Percentiles rank a stretch among this genome's conserved stretches.
phyloP scores from a whole-genome alignment of 2,113 vertebrate genomes.

The Leptodactylus fuscus region DNA sequence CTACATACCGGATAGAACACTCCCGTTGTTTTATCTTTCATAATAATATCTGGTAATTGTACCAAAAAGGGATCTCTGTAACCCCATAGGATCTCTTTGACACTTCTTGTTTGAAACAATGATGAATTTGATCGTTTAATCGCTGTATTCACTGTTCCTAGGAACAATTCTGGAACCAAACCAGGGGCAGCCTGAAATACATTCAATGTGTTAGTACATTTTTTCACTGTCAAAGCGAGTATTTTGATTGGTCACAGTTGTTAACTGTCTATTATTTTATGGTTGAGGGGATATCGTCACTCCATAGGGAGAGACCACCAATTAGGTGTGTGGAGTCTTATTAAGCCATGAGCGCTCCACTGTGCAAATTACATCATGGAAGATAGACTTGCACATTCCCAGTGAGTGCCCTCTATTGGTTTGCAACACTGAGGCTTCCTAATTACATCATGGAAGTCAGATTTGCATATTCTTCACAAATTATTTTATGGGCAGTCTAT shows the following conservation, averaged over 20 bases:
- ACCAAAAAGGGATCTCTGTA: conserved; percentile 82
- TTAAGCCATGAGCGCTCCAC: no score
- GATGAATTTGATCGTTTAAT: conserved; percentile 74
- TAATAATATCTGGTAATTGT: conserved; percentile 59
- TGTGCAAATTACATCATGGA: no score
- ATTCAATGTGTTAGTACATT: not conserved
- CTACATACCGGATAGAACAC: conserved; percentile 83
- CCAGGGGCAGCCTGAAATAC: conserved; percentile 76
- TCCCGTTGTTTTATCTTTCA: conserved; percentile 67
- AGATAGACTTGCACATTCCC: no score
- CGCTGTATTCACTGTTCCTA: conserved; percentile 64
- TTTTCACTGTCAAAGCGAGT: not conserved
- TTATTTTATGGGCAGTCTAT: no score
- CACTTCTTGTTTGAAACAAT: conserved; percentile 83
- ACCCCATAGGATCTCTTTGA: conserved; percentile 91
- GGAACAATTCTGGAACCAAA: not conserved
- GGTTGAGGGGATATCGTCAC: no score
- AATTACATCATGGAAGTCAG: no score
- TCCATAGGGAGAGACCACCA: no score
- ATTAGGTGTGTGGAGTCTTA: no score
- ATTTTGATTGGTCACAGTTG: not conserved
- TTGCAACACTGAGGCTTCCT: no score
- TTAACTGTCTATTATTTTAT: not conserved
- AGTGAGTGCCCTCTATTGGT: no score
- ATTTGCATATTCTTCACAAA: no score